Percentiles rank a stretch among this genome's conserved stretches.
phyloP scores from a whole-genome alignment of 2,888 invertebrate species.

The Dorcus hopei region DNA sequence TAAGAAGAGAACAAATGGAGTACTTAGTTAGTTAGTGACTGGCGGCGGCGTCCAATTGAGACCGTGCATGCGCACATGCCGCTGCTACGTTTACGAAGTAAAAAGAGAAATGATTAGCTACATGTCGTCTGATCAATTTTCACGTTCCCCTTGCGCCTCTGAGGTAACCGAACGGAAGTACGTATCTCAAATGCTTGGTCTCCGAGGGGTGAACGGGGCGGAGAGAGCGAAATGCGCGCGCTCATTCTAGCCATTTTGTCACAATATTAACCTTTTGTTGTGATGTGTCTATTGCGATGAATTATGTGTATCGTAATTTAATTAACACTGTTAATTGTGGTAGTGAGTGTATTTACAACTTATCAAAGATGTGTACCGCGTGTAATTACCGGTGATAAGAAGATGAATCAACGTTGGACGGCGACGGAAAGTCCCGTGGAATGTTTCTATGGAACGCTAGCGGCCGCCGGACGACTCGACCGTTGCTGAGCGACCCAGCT shows the following conservation, averaged over 20 bases:
- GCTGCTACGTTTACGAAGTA: constrained; percentile 3
- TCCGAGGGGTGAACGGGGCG: constrained; percentile 14
- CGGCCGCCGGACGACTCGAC: constrained; percentile 38
- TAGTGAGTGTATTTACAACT: constrained; percentile 9
- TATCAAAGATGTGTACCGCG: constrained; percentile 1
- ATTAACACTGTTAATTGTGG: constrained; percentile 30
- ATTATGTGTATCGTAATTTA: constrained; percentile 42
- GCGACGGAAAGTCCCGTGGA: constrained; percentile 27
- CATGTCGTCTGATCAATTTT: constrained; percentile 33
- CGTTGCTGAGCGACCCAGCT: constrained; percentile 31
- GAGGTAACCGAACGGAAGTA: constrained; percentile 26
- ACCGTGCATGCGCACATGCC: constrained; percentile 15
- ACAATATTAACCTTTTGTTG: constrained; percentile 52
- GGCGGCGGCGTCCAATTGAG: too few species aligned
- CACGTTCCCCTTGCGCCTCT: constrained; percentile 20
- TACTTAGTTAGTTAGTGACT: too few species aligned
- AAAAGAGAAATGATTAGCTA: constrained; percentile 29
- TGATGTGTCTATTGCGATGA: constrained; percentile 47
- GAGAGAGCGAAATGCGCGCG: constrained; percentile 39
- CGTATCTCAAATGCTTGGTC: constrained; percentile 18
- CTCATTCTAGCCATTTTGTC: constrained; percentile 48
- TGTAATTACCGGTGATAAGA: neutral
- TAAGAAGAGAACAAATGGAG: too few species aligned
- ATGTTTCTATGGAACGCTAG: constrained; percentile 30
- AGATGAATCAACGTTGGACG: constrained; percentile 18